Base-by-base conservation (phyloP, 2,888 invertebrate genomes). In the Hermodice carunculata region DNA sequence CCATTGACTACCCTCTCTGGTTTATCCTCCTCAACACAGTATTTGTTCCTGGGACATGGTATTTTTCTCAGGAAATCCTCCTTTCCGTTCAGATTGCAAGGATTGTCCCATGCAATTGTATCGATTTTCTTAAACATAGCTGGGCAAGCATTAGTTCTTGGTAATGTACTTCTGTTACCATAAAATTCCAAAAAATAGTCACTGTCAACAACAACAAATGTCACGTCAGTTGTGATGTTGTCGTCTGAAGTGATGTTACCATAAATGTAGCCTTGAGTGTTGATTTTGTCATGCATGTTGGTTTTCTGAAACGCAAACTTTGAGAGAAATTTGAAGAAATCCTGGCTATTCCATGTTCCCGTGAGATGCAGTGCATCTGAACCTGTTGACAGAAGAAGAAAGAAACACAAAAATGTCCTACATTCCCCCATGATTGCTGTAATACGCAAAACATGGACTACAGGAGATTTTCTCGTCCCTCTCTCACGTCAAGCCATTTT, bases 301-400 rank as follows among this genome's bases (percentile, higher is more conserved):
- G 97, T 96, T 87, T 96, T 96, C 87, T 98, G 97, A 85, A 98
- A 95, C 64, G 97, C 98, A 87, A 97, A 98, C 86, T 97, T 97
- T 26, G 94, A 91, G 58, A 98, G 88, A 87, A 98, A 96, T 49
- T 78, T 73, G 86, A 93, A 92, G 85, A 96, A 96, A 86, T 79
- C 73, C 1, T 54, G 28, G 42, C 77, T 79, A 22, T 79, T 68
- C 84, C 85, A 86, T 53, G 78, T 77, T 49, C 86, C 86, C 49
- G 74, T 73, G 28, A 85, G 64, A 68, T 83, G 86, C 19, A 84
- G 71, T n/a, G n/a, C n/a, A n/a, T n/a, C n/a, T n/a, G n/a, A n/a
- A n/a, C n/a, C n/a, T n/a, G n/a, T n/a, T n/a, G n/a, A n/a, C n/a
- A n/a, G n/a, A n/a, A n/a, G n/a, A n/a, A n/a, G n/a, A n/a, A n/a